phyloP scores from a whole-genome alignment of 1,140 invertebrate genomes.

The Pogonomyrmex barbatus region DNA sequence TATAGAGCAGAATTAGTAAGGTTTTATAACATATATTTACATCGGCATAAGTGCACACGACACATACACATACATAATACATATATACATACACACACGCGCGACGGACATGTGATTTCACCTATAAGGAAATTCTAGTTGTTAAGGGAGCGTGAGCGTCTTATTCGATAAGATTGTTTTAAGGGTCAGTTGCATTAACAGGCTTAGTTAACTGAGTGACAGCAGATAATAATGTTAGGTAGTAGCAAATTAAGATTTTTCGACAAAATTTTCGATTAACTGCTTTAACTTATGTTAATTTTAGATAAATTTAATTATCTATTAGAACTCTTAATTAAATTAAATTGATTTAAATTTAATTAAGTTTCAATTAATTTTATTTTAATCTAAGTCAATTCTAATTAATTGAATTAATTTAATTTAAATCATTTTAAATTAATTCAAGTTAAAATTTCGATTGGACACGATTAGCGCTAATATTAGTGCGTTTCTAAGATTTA shows the following conservation, averaged over 20 bases:
- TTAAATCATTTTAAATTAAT: constrained; percentile 30
- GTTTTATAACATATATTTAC: constrained; percentile 76
- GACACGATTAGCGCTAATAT: neutral
- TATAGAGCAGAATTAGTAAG: constrained; percentile 73
- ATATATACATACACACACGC: neutral
- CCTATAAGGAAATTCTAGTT: constrained; percentile 67
- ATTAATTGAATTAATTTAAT: constrained; percentile 15
- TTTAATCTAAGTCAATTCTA: constrained; percentile 14
- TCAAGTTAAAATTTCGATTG: neutral
- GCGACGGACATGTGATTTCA: constrained; percentile 29
- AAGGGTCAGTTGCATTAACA: constrained; percentile 58
- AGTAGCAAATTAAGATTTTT: neutral
- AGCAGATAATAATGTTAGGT: constrained; percentile 18
- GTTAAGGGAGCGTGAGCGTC: constrained; percentile 58
- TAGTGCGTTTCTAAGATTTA: constrained; percentile 37
- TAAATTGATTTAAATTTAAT: constrained; percentile 25
- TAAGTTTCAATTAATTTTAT: neutral
- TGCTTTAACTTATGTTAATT: constrained; percentile 10
- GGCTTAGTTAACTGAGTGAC: constrained; percentile 21
- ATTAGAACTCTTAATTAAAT: neutral
- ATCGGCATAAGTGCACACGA: constrained; percentile 71
- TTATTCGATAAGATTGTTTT: constrained; percentile 69
- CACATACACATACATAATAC: neutral
- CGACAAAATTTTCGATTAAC: constrained; percentile 17
- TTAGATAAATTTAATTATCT: constrained; percentile 33